A percentile compares a stretch with the other conserved stretches of the same genome.
These are phyloP conservation scores for Rhogogaster chlorosoma DNA, from an alignment of 2,888 invertebrate species.

Conservation along the genomic window DNA sequence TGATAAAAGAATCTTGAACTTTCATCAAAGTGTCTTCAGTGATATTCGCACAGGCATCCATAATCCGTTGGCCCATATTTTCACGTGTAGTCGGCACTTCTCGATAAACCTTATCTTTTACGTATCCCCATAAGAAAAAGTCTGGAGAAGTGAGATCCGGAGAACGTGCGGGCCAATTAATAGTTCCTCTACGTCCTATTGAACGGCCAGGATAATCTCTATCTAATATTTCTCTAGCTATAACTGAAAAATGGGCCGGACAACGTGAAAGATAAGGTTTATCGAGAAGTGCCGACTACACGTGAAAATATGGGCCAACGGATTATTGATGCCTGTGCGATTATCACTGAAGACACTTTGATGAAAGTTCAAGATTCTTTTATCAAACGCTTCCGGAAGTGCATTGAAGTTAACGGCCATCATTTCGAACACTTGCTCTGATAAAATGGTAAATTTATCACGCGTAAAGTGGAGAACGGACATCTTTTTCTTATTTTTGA, in stretches of 20 bases:
- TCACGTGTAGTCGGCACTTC: slow-evolving; percentile 24
- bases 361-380: no score
- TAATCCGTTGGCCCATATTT: background rate
- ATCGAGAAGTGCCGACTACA: slow-evolving; percentile 6
- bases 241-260: slow-evolving; percentile 41
- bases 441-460: no score
- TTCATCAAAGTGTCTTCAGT: no score
- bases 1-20: no score
- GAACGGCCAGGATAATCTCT: slow-evolving; percentile 51
- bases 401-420: no score
- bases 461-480: no score
- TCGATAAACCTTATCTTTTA: background rate
- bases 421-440: no score
- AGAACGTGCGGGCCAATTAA: no score
- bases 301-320: slow-evolving; percentile 12
- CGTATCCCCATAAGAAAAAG: slow-evolving; percentile 12
- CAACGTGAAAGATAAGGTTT: slow-evolving; percentile 28
- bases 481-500: no score
- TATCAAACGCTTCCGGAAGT: no score
- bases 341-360: slow-evolving; percentile 24
- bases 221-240: slow-evolving; percentile 52
- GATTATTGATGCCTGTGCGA: slow-evolving; percentile 21
- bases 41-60: background rate
- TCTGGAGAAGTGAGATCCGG: no score
- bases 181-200: slow-evolving; percentile 50